Base-by-base conservation (phyloP, 1,140 invertebrate genomes). In the Adelges cooleyi region DNA sequence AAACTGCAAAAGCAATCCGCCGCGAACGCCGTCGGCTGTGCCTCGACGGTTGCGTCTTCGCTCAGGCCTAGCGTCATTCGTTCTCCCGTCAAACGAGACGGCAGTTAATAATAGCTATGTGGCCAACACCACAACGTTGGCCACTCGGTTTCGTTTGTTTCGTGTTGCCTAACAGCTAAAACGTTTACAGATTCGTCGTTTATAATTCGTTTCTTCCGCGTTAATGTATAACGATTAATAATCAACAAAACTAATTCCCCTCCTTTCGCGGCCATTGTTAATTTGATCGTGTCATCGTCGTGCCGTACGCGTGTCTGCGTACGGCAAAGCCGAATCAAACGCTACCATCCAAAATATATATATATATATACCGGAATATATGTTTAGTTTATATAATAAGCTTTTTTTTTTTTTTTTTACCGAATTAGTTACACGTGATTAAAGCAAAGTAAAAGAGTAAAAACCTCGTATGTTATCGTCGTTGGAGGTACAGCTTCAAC, bases 131-230 rank as follows among this genome's bases (percentile, higher is more conserved):
- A n/a, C n/a, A 15, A 3, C 49, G 48, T 66, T 68, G 67, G 33
- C 15, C 67, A 50, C 56, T 68, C 68, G 36, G 56, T 70, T 54
- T 67, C 17, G 23, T 46, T 46, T 20, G 18, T 71, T 65, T n/a
- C n/a, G 72, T 69, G 66, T 73, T 73, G 72, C 71, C 75, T 69
- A 71, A 73, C 68, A 72, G 74, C 71, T 72, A 74, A n/a, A 67
- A 72, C 74, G 40, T 22, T 40, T 73, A 75, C 70, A 75, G 73
- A 75, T 75, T 75, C 73, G 74, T 49, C 8, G 15, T 65, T 52
- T 65, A 51, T 56, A 67, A n/a, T 65, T 51, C 50, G 27, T 51
- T 51, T 67, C 29, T 65, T 51, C 54, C 62, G 44, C 27, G 27
- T 56, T 56, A 29, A n/a, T 29, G 29, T 13, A 27, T 25, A 50